phyloP scores from a whole-genome alignment of 2,888 invertebrate genomes.

The Troglohyphantes excavatus region DNA sequence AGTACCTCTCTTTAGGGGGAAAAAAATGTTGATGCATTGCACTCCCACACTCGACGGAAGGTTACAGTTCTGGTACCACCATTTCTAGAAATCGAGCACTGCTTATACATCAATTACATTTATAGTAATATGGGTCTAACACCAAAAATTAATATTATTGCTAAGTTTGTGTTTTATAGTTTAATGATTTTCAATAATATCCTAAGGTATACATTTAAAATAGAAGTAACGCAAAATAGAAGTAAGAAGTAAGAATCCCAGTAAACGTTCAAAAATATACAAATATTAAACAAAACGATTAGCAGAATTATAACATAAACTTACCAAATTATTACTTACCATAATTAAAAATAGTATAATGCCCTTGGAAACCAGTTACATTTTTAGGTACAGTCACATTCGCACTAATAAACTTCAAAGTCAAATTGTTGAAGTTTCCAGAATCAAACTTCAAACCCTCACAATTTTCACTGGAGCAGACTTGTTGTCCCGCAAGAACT shows the following conservation, averaged over 20 bases:
- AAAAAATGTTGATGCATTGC: too few relatives aligned
- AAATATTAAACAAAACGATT: neutral
- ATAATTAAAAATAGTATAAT: conserved; percentile 67
- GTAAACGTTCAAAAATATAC: neutral
- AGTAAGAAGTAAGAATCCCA: neutral
- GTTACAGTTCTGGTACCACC: too few relatives aligned
- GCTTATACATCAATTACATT: too few relatives aligned
- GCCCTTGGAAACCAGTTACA: conserved; percentile 69
- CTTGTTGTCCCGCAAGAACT: conserved; percentile 65
- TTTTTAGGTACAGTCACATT: conserved; percentile 71
- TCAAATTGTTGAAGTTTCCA: conserved; percentile 57
- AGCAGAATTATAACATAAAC: neutral
- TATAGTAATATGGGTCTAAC: too few relatives aligned
- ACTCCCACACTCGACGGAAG: too few relatives aligned
- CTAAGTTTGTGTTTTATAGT: too few relatives aligned
- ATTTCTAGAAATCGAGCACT: too few relatives aligned
- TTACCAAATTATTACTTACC: conserved; percentile 39
- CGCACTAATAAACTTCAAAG: conserved; percentile 66
- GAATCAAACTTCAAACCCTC: conserved; percentile 70
- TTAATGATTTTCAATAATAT: too few relatives aligned
- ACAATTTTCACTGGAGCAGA: conserved; percentile 74
- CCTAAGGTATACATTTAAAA: too few relatives aligned
- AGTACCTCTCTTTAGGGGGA: too few relatives aligned
- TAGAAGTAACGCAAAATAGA: too few relatives aligned
- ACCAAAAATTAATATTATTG: too few relatives aligned